A percentile compares a stretch with the other conserved stretches of the same genome.
Evolutionary conservation across 2,888 invertebrate species (phyloP).

Genomic region (Pyrrhia umbra): DNA sequence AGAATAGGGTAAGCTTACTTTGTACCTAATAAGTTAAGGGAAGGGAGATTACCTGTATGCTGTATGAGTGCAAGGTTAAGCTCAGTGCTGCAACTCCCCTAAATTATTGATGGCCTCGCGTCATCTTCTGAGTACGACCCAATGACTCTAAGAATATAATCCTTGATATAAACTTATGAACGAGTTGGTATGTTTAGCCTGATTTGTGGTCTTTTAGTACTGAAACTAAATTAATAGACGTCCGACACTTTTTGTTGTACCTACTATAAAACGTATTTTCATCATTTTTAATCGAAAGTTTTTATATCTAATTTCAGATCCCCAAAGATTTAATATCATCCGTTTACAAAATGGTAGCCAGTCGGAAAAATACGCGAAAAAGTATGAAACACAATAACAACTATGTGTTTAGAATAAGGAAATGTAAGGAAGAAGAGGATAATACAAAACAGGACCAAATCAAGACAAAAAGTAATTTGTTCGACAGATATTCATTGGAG

Average conservation of each 20-base stretch:
- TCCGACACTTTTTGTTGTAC: neutral
- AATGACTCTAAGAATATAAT: too few species aligned
- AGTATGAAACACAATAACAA: slow-evolving; percentile 88
- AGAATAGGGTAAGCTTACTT: slow-evolving; percentile 89
- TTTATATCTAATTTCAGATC: slow-evolving; percentile 79
- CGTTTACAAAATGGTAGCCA: slow-evolving; percentile 93
- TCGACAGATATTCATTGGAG: slow-evolving; percentile 82
- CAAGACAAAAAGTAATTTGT: slow-evolving; percentile 86
- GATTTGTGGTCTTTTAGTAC: neutral
- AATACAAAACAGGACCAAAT: slow-evolving; percentile 71
- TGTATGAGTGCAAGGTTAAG: too few species aligned
- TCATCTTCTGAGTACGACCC: too few species aligned
- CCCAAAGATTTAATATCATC: slow-evolving; percentile 94
- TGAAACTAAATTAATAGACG: neutral
- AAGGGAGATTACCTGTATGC: too few species aligned
- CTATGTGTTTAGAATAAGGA: slow-evolving; percentile 81
- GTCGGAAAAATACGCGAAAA: slow-evolving; percentile 91
- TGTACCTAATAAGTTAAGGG: neutral
- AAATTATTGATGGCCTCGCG: too few species aligned
- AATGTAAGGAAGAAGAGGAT: slow-evolving; percentile 77
- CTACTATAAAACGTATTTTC: neutral
- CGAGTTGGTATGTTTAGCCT: too few species aligned
- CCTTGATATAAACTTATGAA: too few species aligned
- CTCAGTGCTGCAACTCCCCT: too few species aligned
- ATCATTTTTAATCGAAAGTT: neutral